phyloP scores from a whole-genome alignment of 2,888 invertebrate genomes.

The Macrophya alboannulata region DNA sequence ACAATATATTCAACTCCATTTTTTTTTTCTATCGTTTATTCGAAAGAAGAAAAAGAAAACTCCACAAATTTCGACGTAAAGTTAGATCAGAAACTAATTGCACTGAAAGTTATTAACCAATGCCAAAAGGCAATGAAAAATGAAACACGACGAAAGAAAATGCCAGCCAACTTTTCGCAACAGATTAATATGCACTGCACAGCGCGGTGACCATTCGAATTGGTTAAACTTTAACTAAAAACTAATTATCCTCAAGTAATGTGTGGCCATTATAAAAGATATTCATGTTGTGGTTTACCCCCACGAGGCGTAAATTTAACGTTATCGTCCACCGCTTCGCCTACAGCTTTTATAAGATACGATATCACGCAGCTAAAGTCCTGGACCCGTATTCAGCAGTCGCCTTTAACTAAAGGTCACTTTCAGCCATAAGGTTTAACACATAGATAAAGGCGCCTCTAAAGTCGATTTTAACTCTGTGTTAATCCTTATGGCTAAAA shows the following conservation, averaged over 20 bases:
- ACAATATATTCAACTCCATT: neutral
- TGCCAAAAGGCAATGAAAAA: neutral
- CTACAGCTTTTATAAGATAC: neutral
- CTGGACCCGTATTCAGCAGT: too few relatives aligned
- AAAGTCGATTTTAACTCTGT: too few relatives aligned
- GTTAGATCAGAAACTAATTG: neutral
- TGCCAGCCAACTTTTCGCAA: too few relatives aligned
- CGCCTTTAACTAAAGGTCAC: too few relatives aligned
- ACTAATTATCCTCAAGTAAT: neutral
- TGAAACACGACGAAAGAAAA: neutral
- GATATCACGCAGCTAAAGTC: neutral
- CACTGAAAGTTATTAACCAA: neutral
- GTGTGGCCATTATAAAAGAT: neutral
- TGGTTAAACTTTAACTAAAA: neutral
- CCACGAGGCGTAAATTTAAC: conserved; percentile 6
- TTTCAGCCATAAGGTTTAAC: too few relatives aligned
- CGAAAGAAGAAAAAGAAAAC: too few relatives aligned
- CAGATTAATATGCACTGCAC: neutral
- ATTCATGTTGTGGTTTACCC: neutral
- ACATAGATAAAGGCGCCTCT: too few relatives aligned
- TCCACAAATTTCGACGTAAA: too few relatives aligned
- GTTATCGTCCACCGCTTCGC: neutral
- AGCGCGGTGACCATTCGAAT: neutral
- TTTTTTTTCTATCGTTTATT: neutral
- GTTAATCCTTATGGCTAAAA: too few relatives aligned